Evolutionary conservation across 2,888 invertebrate species (phyloP).

Genomic region (Drosophila meridiana): DNA sequence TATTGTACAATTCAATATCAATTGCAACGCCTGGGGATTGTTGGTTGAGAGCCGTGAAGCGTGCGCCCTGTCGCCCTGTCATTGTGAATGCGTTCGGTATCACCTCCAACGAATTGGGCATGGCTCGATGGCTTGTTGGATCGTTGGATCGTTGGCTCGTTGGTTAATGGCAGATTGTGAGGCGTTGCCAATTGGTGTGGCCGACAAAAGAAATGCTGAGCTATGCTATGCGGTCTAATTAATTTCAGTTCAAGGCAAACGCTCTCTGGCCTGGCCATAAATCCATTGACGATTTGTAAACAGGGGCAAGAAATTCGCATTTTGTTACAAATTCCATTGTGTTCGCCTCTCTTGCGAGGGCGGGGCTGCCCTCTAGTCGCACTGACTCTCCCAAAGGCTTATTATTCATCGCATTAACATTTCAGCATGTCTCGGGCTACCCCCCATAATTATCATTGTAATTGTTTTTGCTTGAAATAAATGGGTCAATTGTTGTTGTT

Average conservation of each 20-base stretch:
- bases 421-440: conserved; percentile 59
- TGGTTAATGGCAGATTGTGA: conserved; percentile 46
- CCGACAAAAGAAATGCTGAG: conserved; percentile 76
- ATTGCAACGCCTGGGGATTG: conserved; percentile 53
- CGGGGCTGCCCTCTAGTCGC: conserved; percentile 34
- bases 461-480: conserved; percentile 57
- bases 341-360: conserved; percentile 4
- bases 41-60: conserved; percentile 39
- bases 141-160: conserved; percentile 52
- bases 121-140: conserved; percentile 39
- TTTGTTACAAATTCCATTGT: conserved; percentile 76
- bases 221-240: conserved; percentile 66
- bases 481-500: conserved; percentile 56
- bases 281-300: conserved; percentile 70
- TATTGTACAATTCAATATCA: conserved; percentile 48
- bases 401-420: conserved; percentile 69
- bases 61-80: conserved; percentile 29
- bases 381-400: conserved; percentile 59
- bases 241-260: conserved; percentile 74
- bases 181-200: conserved; percentile 66
- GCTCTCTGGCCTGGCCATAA: conserved; percentile 42
- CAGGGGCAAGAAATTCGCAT: conserved; percentile 66
- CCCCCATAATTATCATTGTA: conserved; percentile 67
- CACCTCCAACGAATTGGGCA: conserved; percentile 63
- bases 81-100: conserved; percentile 29